Percentiles rank a stretch among this genome's conserved stretches.
phyloP scores from a whole-genome alignment of 2,888 invertebrate genomes.

The Hedya salicella region DNA sequence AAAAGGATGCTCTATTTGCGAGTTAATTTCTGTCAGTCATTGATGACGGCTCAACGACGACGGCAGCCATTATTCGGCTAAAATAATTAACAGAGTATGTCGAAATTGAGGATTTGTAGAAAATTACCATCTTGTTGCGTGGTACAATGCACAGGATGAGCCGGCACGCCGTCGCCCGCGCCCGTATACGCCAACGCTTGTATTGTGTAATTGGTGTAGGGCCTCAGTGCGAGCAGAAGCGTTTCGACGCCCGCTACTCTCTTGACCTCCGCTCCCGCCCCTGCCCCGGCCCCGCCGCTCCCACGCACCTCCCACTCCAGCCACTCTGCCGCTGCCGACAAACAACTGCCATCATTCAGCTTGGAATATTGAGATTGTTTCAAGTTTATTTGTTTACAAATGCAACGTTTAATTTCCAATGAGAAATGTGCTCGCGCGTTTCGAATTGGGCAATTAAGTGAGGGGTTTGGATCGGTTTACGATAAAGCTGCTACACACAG shows the following conservation, averaged over 20 bases:
- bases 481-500: neutral
- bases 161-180: conserved; percentile 93
- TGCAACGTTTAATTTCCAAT: conserved; percentile 40
- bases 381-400: conserved; percentile 40
- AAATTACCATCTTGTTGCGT: conserved; percentile 94
- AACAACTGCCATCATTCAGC: conserved; percentile 83
- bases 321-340: conserved; percentile 82
- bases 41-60: too few species aligned
- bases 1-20: too few species aligned
- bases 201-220: conserved; percentile 95
- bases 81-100: too few species aligned
- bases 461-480: conserved; percentile 6
- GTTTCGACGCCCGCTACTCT: conserved; percentile 92
- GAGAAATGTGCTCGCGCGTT: conserved; percentile 35
- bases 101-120: too few species aligned
- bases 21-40: too few species aligned
- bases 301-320: too few species aligned
- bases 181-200: conserved; percentile 93
- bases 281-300: conserved; percentile 58
- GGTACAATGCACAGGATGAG: conserved; percentile 90
- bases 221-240: conserved; percentile 90
- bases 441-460: conserved; percentile 26
- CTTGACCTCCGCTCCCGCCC: conserved; percentile 88
- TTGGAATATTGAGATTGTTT: conserved; percentile 58
- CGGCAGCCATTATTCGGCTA: too few species aligned